Conservation (phyloP, 2,888 invertebrate species). For the Eristalis intricaria region DNA sequence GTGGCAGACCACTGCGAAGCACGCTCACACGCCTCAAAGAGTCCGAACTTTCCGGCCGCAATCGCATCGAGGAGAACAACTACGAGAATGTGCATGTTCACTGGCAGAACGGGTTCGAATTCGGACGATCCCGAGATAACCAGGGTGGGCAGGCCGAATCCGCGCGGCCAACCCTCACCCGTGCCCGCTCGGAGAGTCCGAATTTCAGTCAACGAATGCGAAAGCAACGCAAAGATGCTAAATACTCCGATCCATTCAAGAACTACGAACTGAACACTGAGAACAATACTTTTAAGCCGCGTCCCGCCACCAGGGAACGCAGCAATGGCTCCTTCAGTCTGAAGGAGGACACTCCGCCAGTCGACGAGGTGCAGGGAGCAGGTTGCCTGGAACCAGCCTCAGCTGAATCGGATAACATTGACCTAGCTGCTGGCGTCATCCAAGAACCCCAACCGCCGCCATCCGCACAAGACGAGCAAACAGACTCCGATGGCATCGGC, state of each 20-base stretch:
- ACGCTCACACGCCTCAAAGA: conserved; percentile 79
- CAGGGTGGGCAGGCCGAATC: conserved; percentile 65
- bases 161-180: conserved; percentile 76
- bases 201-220: conserved; percentile 76
- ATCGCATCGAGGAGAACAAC: conserved; percentile 79
- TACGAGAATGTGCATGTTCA: conserved; percentile 81
- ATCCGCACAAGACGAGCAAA: conserved; percentile 40
- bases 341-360: conserved; percentile 32
- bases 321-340: conserved; percentile 46
- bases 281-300: conserved; percentile 79
- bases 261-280: conserved; percentile 80
- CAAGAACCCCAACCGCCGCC: conserved; percentile 20
- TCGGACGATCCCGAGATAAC: conserved; percentile 79
- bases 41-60: conserved; percentile 72
- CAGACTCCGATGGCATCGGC: conserved; percentile 52
- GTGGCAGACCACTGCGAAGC: conserved; percentile 77
- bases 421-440: conserved; percentile 18
- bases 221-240: conserved; percentile 73
- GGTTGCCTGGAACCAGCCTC: conserved; percentile 42
- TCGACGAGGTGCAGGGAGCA: conserved; percentile 37
- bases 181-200: conserved; percentile 80
- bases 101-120: conserved; percentile 81
- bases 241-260: conserved; percentile 79
- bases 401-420: conserved; percentile 47
- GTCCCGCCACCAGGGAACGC: conserved; percentile 40